These are phyloP conservation scores for Heliconius cydno DNA, from an alignment of 2,888 invertebrate species.

Conservation along the genomic window DNA sequence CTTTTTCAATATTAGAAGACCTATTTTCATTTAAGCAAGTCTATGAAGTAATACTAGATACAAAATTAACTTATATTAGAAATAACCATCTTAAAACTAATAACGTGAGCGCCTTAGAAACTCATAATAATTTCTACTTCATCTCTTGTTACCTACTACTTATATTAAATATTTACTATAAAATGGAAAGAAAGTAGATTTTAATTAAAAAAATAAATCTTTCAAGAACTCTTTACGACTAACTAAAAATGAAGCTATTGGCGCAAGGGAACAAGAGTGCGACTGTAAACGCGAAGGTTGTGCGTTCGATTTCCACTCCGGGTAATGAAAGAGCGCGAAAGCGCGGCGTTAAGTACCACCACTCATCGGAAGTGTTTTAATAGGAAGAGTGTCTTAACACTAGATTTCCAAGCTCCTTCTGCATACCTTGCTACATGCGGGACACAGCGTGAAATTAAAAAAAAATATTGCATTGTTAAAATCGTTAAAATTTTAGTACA, in stretches of 20 bases:
- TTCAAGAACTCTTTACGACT: neutral
- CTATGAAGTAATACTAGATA: neutral
- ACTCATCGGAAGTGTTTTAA: too few species aligned
- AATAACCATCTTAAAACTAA: conserved; percentile 24
- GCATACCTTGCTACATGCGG: too few species aligned
- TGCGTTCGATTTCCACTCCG: too few species aligned
- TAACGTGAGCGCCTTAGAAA: conserved; percentile 15
- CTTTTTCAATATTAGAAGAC: conserved; percentile 4
- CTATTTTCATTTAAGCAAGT: neutral
- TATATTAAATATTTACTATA: neutral
- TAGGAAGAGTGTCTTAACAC: too few species aligned
- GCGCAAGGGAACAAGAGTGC: too few species aligned
- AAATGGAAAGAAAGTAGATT: neutral
- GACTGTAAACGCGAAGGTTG: too few species aligned
- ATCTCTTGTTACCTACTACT: conserved; percentile 6
- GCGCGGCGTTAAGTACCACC: too few species aligned
- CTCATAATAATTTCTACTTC: conserved; percentile 17
- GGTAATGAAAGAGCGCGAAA: too few species aligned
- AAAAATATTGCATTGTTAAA: too few species aligned
- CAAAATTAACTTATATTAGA: conserved; percentile 12
- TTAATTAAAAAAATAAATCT: neutral
- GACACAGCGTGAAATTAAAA: too few species aligned
- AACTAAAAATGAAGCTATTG: too few species aligned
- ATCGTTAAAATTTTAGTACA: neutral
- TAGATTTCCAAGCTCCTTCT: too few species aligned